phyloP scores from a whole-genome alignment of 2,888 invertebrate species.

The Argynnis bischoffii region DNA sequence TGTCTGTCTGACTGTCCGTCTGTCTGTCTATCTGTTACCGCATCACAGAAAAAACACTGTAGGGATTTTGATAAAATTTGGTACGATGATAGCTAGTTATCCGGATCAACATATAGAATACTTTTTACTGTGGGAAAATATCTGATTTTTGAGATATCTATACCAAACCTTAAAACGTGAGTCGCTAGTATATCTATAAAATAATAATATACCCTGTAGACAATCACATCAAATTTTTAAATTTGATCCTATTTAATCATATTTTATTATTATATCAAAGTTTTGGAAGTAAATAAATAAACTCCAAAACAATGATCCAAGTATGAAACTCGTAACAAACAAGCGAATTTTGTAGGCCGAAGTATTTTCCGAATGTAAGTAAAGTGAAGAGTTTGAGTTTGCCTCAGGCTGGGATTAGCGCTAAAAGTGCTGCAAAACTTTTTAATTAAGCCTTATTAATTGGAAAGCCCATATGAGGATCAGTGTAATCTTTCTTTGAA shows the following conservation, averaged over 20 bases:
- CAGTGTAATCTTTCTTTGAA: slow-evolving; percentile 23
- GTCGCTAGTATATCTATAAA: too few species aligned
- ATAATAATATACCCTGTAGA: too few species aligned
- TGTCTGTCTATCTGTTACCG: too few species aligned
- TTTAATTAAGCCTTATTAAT: slow-evolving; percentile 30
- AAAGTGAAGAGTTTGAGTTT: slow-evolving; percentile 26
- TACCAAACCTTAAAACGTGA: too few species aligned
- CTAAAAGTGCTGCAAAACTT: slow-evolving; percentile 29
- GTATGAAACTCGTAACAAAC: slow-evolving; percentile 30
- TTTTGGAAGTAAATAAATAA: slow-evolving; percentile 19
- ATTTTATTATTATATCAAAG: slow-evolving; percentile 1
- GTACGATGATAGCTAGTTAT: too few species aligned
- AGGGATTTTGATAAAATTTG: too few species aligned
- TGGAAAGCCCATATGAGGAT: slow-evolving; percentile 23
- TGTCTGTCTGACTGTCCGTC: too few species aligned
- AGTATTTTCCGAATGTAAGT: slow-evolving; percentile 27
- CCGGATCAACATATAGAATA: too few species aligned
- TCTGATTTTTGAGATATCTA: too few species aligned
- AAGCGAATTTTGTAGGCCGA: slow-evolving; percentile 27
- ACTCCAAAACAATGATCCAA: slow-evolving; percentile 18
- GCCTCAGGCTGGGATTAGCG: slow-evolving; percentile 25
- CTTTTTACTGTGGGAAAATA: too few species aligned
- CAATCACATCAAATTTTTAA: background rate
- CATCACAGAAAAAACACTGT: too few species aligned
- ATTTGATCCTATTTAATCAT: background rate